Evolutionary conservation across 2,113 vertebrate genomes (phyloP).

Genomic region (Tyrannus savana): DNA sequence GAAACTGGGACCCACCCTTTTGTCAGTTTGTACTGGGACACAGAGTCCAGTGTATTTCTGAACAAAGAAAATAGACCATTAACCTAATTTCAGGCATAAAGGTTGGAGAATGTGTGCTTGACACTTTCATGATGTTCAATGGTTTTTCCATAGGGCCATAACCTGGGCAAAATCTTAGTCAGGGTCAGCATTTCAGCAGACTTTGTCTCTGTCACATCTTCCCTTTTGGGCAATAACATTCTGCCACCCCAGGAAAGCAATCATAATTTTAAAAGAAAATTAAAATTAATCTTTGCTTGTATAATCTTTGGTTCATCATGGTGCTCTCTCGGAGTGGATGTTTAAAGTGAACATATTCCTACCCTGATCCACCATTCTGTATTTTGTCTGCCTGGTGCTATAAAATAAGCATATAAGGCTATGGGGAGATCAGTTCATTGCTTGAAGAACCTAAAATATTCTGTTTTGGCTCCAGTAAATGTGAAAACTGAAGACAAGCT

Average conservation of each 20-base stretch:
- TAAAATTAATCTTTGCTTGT: neutral
- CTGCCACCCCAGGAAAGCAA: neutral
- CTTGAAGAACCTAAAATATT: neutral
- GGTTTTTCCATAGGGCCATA: neutral
- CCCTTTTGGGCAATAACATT: neutral
- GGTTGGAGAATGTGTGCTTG: neutral
- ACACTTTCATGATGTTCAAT: neutral
- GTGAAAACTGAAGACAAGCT: neutral
- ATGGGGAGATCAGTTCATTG: neutral
- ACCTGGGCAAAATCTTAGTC: neutral
- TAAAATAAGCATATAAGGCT: neutral
- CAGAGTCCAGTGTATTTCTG: neutral
- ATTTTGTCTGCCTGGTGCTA: neutral
- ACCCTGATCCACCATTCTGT: neutral
- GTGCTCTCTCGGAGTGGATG: neutral
- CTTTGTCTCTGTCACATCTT: neutral
- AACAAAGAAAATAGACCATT: neutral
- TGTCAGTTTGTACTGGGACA: neutral
- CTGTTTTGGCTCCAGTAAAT: neutral
- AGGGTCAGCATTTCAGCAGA: neutral
- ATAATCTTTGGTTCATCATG: neutral
- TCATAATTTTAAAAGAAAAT: neutral
- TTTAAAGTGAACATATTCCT: neutral
- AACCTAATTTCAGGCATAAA: neutral
- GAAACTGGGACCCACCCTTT: neutral